These are phyloP conservation scores for Gavialis gangeticus DNA, from an alignment of 2,113 vertebrate species.

Conservation along the genomic window DNA sequence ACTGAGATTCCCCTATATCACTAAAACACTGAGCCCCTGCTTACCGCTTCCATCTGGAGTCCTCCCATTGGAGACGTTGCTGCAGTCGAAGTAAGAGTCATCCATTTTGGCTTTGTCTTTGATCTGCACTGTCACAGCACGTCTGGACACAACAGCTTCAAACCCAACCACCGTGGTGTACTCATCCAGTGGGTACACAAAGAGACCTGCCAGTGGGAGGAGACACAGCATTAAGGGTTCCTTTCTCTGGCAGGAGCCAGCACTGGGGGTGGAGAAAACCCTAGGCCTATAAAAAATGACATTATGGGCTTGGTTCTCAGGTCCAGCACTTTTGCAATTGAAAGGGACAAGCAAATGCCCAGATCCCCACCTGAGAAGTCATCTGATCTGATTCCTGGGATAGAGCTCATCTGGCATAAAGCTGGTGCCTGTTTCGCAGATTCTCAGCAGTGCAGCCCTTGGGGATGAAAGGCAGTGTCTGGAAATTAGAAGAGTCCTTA, in stretches of 20 bases:
- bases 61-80: conserved; percentile 69
- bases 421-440: not conserved
- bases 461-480: not conserved
- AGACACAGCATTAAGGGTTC: not conserved
- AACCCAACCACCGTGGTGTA: conserved; percentile 90
- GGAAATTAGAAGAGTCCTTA: not conserved
- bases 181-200: conserved; percentile 94
- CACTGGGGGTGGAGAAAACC: fast-evolving
- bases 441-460: not conserved
- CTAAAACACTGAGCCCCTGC: not conserved
- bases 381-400: not conserved
- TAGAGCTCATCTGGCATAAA: not conserved
- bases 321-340: not conserved
- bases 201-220: conserved; percentile 83
- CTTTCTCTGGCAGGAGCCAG: not conserved
- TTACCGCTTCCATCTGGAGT: conserved; percentile 80
- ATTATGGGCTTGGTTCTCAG: not conserved
- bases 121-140: conserved; percentile 90
- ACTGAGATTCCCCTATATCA: too few species aligned
- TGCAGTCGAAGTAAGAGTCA: conserved; percentile 76
- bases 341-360: not conserved
- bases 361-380: not conserved
- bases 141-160: conserved; percentile 87
- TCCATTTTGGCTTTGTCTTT: conserved; percentile 94
- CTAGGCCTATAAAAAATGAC: not conserved